These are phyloP conservation scores for Allophyes oxyacanthae DNA, from an alignment of 2,888 invertebrate genomes.

Conservation along the genomic window DNA sequence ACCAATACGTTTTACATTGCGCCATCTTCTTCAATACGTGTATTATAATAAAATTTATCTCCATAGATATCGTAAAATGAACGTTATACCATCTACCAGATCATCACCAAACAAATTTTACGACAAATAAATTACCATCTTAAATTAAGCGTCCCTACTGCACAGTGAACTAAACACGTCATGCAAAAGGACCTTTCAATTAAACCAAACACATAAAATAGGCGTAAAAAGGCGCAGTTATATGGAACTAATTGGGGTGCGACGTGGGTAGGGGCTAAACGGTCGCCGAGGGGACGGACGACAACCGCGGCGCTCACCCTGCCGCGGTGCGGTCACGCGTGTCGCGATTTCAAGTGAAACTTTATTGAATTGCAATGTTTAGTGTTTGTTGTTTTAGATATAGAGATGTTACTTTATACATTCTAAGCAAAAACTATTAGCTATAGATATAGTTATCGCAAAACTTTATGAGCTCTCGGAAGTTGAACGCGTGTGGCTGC, in stretches of 20 bases:
- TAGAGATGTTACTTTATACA: background rate
- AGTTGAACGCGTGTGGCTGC: too few species aligned
- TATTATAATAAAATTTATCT: conserved; percentile 32
- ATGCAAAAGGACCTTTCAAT: conserved; percentile 70
- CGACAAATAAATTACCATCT: conserved; percentile 54
- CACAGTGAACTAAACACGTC: conserved; percentile 61
- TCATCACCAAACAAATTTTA: conserved; percentile 48
- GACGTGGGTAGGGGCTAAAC: conserved; percentile 69
- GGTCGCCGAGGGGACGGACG: conserved; percentile 53
- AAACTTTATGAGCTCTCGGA: too few species aligned
- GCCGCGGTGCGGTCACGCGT: conserved; percentile 73
- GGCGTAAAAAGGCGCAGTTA: conserved; percentile 78
- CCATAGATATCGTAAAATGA: conserved; percentile 32
- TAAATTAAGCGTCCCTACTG: conserved; percentile 57
- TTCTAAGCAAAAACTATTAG: too few species aligned
- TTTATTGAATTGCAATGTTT: conserved; percentile 67
- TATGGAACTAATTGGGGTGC: conserved; percentile 83
- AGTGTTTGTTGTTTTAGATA: conserved; percentile 50
- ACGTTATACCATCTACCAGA: conserved; percentile 17
- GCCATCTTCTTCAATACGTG: conserved; percentile 1
- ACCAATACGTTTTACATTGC: conserved; percentile 22
- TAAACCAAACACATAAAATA: conserved; percentile 75
- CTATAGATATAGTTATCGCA: too few species aligned
- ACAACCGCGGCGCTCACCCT: conserved; percentile 61
- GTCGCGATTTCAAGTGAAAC: conserved; percentile 56